phyloP scores from a whole-genome alignment of 2,888 invertebrate genomes.

The Acrocyrtus sp. region DNA sequence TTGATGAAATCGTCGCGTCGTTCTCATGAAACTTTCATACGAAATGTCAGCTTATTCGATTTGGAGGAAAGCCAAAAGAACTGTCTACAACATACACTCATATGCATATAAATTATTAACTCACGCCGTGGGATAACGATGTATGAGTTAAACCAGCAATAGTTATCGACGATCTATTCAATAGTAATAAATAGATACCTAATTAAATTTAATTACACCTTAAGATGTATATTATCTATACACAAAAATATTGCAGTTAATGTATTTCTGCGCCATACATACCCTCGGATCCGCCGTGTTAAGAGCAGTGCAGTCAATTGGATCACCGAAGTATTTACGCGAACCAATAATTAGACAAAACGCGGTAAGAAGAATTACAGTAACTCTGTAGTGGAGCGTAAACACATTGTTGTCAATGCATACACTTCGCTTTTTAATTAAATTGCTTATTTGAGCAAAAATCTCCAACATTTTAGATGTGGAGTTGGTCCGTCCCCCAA shows the following conservation, averaged over 20 bases:
- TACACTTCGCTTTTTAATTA: slow-evolving; percentile 10
- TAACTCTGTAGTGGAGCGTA: slow-evolving; percentile 87
- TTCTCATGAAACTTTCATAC: no score
- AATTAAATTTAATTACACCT: no score
- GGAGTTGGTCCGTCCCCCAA: no score
- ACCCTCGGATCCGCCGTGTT: slow-evolving; percentile 71
- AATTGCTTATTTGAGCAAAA: slow-evolving; percentile 10
- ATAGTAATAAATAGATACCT: slow-evolving; percentile 82
- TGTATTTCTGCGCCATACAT: no score
- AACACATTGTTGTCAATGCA: slow-evolving; percentile 91
- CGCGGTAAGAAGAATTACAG: slow-evolving; percentile 81
- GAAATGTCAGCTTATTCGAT: no score
- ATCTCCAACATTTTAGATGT: slow-evolving; percentile 40
- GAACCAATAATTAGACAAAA: slow-evolving; percentile 93
- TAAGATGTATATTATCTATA: no score
- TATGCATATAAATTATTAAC: no score
- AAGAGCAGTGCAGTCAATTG: slow-evolving; percentile 82
- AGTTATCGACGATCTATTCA: slow-evolving; percentile 93
- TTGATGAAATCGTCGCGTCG: no score
- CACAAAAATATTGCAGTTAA: no score
- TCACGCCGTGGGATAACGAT: slow-evolving; percentile 78
- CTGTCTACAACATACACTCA: no score
- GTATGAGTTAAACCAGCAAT: slow-evolving; percentile 90
- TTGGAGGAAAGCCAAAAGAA: no score
- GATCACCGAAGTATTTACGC: slow-evolving; percentile 95